Percentiles rank a stretch among this genome's conserved stretches.
phyloP scores from a whole-genome alignment of 2,113 vertebrate species.

The Rana temporaria region DNA sequence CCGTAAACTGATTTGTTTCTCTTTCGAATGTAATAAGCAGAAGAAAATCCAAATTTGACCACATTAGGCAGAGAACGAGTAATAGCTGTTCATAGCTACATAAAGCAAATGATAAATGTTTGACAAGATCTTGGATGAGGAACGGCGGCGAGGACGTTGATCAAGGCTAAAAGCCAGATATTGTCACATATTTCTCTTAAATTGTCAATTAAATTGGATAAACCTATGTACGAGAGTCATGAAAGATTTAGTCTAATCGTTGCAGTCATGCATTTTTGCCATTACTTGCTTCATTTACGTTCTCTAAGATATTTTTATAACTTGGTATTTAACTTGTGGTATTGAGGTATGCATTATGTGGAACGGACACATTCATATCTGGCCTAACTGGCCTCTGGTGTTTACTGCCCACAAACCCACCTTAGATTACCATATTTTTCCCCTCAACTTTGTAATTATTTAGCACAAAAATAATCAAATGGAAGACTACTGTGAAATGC shows the following conservation, averaged over 20 bases:
- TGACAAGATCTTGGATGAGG: conserved; percentile 46
- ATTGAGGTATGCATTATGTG: conserved; percentile 39
- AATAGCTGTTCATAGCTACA: conserved; percentile 39
- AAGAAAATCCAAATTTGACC: conserved; percentile 35
- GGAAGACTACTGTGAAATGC: conserved; percentile 27
- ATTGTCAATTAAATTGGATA: conserved; percentile 56
- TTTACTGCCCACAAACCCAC: conserved; percentile 42
- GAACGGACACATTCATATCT: conserved; percentile 50
- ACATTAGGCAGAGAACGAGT: conserved; percentile 20
- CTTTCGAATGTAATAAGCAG: conserved; percentile 35
- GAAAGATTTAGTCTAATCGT: conserved; percentile 49
- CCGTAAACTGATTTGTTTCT: conserved; percentile 21
- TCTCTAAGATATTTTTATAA: conserved; percentile 53
- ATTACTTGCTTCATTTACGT: conserved; percentile 52
- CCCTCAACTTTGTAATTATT: conserved; percentile 42
- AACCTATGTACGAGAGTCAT: conserved; percentile 48
- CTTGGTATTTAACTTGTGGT: conserved; percentile 55
- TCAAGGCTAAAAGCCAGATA: conserved; percentile 52
- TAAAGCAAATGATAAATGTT: conserved; percentile 44
- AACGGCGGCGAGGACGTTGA: conserved; percentile 39
- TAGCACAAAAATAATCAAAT: conserved; percentile 23
- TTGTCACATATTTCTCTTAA: conserved; percentile 54
- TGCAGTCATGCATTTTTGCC: conserved; percentile 44
- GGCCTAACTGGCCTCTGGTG: conserved; percentile 46
- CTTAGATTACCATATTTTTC: conserved; percentile 43